These are phyloP conservation scores for Mus caroli DNA, from an alignment of 2,797 vertebrate species.

Conservation along the genomic window DNA sequence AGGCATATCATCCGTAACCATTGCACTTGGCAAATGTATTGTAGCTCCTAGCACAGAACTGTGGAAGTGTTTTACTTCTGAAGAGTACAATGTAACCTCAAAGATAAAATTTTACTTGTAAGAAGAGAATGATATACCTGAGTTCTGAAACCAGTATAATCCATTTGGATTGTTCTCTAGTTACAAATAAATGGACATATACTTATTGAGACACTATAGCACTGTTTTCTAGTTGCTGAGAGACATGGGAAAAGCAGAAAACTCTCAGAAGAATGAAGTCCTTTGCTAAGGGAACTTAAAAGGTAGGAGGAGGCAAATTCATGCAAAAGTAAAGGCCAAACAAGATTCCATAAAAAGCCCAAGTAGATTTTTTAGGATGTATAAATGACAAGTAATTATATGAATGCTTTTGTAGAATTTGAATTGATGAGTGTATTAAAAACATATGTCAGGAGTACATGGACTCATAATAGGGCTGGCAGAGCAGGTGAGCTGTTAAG, in stretches of 20 bases:
- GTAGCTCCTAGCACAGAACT: constrained; percentile 46
- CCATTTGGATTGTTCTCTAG: constrained; percentile 52
- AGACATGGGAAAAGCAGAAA: constrained; percentile 20
- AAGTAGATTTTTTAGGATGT: constrained; percentile 45
- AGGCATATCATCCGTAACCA: constrained; percentile 40
- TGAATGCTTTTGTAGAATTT: constrained; percentile 63
- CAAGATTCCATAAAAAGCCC: not conserved
- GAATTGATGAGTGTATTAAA: constrained; percentile 66
- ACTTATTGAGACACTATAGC: not conserved
- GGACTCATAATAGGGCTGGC: constrained; percentile 59
- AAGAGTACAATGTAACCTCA: constrained; percentile 45
- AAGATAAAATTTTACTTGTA: constrained; percentile 62
- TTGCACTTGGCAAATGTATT: constrained; percentile 58
- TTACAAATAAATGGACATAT: constrained; percentile 9
- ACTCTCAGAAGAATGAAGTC: constrained; percentile 12
- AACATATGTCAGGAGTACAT: constrained; percentile 37
- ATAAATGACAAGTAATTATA: constrained; percentile 65
- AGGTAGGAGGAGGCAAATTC: not conserved
- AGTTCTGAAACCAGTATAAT: constrained; percentile 62
- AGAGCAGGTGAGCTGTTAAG: constrained; percentile 65
- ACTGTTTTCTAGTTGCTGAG: constrained; percentile 42
- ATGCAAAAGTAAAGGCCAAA: constrained; percentile 60
- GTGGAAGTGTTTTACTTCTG: constrained; percentile 57
- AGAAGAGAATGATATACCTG: constrained; percentile 43
- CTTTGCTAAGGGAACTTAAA: constrained; percentile 41